Base-by-base conservation (phyloP, 2,888 invertebrate species). In the Parasteatoda lunata region DNA sequence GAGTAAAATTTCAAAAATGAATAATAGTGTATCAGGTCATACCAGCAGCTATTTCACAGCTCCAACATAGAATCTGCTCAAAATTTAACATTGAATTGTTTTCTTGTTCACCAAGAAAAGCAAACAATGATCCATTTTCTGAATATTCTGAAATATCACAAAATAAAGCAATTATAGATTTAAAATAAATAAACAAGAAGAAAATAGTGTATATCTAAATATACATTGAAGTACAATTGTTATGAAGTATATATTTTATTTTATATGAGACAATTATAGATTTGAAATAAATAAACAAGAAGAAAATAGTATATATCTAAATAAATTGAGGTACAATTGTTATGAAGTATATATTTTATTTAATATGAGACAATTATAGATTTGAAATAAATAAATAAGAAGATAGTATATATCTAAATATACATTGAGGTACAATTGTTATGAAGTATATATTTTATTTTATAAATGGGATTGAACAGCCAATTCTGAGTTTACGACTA, bases 111-210 rank as follows among this genome's bases (percentile, higher is more conserved):
- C 80, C 87, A 65, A 89, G 81, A 66, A 89, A 87, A 65, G 87
- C 87, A 84, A 72, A 89, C 30, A 89, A 78, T 11, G 87, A 89
- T n/a, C 87, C 89, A 84, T 88, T 84, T 77, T 89, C 89, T n/a
- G 89, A 88, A 78, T 47, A 89, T 76, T 89, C 89, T 89, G 68
- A 9, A 70, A 68, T 70, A 49, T 65, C 69, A 70, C 13, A 30
- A 48, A 48, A 45, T 64, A 45, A 65, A 9, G 30, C n/a, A 45
- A 5, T 3, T 30, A 48, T 45, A 75, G 15, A 70, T 5, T 48
- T 6, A 51, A 49, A 68, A 48, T 66, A 3, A 48, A 47, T 8
- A 77, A 45, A n/a, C 8, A 48, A 59, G 30, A 11, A 47, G 8
- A 69, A 11, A 45, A 6, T 48, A 47, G 3, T 69, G 2, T 30